Percentiles rank a stretch among this genome's conserved stretches.
These are phyloP conservation scores for Bemisia tabaci DNA, from an alignment of 1,140 invertebrate genomes.

Conservation along the genomic window DNA sequence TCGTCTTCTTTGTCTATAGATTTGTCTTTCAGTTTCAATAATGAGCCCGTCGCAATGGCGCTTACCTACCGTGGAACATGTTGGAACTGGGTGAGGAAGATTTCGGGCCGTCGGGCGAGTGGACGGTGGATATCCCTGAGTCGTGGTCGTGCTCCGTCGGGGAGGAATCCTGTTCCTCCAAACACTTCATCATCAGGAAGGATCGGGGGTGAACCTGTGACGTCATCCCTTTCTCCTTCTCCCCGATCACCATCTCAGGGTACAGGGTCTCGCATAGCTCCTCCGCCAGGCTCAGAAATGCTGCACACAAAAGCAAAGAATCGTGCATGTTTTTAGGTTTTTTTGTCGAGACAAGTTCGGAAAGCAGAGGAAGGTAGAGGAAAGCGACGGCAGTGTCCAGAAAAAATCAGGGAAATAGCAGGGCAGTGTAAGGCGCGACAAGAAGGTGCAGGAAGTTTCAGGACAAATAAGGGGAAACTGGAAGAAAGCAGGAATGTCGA, in stretches of 20 bases:
- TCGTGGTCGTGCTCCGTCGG: slow-evolving; percentile 32
- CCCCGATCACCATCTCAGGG: not conserved
- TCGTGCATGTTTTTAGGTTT: not conserved
- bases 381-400: no score
- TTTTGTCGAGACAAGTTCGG: no score
- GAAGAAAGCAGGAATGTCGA: no score
- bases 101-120: slow-evolving; percentile 73
- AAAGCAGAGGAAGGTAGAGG: no score
- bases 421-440: no score
- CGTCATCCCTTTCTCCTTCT: not conserved
- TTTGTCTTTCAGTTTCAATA: no score
- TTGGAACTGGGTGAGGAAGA: slow-evolving; percentile 51
- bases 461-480: no score
- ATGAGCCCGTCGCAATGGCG: no score
- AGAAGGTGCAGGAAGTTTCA: no score
- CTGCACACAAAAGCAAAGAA: not conserved
- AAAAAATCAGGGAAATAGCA: no score
- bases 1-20: no score
- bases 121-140: slow-evolving; percentile 76
- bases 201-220: not conserved
- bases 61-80: slow-evolving; percentile 11
- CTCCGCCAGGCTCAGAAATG: not conserved
- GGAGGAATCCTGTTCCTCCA: not conserved
- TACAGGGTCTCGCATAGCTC: not conserved
- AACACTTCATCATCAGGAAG: not conserved